Evolutionary conservation across 2,888 invertebrate genomes (phyloP).

Genomic region (Melanotus villosus): DNA sequence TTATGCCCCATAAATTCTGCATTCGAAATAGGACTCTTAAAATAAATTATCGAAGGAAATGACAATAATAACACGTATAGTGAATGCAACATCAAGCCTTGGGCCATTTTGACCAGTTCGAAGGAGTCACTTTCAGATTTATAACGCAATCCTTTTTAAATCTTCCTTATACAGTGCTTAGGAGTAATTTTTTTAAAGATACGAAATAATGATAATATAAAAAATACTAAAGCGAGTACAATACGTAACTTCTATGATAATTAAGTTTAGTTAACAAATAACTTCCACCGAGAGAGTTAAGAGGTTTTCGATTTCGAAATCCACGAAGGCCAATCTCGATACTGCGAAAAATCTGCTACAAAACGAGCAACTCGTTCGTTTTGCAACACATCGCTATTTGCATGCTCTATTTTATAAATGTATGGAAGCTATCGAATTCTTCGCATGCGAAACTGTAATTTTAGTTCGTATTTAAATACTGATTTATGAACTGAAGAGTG

Average conservation of each 20-base stretch:
- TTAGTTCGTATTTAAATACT: neutral
- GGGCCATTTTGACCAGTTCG: neutral
- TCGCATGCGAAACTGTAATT: neutral
- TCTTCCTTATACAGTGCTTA: neutral
- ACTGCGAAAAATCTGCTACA: neutral
- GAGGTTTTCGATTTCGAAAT: neutral
- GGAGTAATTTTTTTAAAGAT: neutral
- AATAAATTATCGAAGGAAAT: neutral
- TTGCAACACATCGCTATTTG: slow-evolving; percentile 7
- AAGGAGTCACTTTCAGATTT: neutral
- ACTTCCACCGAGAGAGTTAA: neutral
- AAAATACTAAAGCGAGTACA: neutral
- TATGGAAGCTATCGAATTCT: slow-evolving; percentile 1
- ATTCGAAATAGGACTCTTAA: neutral
- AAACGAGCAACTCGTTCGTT: neutral
- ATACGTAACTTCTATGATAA: neutral
- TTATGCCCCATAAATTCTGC: neutral
- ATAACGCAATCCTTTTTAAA: neutral
- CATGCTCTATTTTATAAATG: neutral
- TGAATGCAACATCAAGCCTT: neutral
- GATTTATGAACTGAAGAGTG: neutral
- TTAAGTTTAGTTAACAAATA: slow-evolving; percentile 2
- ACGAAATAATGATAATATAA: neutral
- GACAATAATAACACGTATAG: neutral
- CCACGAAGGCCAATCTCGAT: neutral